Evolutionary conservation across 2,888 invertebrate species (phyloP), one percentile per base, ranked within the genome.

Genomic region (Drosophila affinis): DNA sequence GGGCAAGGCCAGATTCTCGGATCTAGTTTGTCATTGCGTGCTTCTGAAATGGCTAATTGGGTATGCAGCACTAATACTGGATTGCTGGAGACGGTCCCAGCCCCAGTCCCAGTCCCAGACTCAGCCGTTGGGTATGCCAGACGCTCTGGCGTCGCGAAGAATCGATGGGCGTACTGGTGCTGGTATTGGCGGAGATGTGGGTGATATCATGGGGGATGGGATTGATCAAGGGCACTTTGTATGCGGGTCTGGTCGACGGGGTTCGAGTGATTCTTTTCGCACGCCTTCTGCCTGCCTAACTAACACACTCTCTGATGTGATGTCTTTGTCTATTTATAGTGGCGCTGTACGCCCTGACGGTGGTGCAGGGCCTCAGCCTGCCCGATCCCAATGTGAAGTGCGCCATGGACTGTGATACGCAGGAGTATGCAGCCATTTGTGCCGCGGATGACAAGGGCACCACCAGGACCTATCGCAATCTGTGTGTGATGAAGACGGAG

Each of bases 401-500:
- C 63, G 79, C 85, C 65, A 88, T 91, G 77, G 91, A 90, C 58
- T 91, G 91, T 70, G 91, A 91, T 70, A 75, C 90, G 76, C 87
- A 89, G 84, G 87, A 82, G 65, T 88, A 63, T 47, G 78, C 72
- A 53, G 76, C 77, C 9, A 80, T 92, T 21, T 92, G 92, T 61
- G 92, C 91, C 24, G 92, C 91, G 60, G 91, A 92, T 69, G 92
- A 92, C 71, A 91, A 90, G 54, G 92, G 92, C 14, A 87, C 91
- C 65, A 91, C 91, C 58, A 91, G 89, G 77, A 89, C 91, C 39
- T 92, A 91, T 72, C 89, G 90, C 57, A 92, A 91, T 80, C 72
- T 90, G 60, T 92, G 92, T 77, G 89, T 91, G 55, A 87, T 92
- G 81, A 91, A 91, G 79, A 90, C 91, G 32, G 92, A 92, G 76